phyloP scores from a whole-genome alignment of 2,113 vertebrate species.

The Penelope pileata region DNA sequence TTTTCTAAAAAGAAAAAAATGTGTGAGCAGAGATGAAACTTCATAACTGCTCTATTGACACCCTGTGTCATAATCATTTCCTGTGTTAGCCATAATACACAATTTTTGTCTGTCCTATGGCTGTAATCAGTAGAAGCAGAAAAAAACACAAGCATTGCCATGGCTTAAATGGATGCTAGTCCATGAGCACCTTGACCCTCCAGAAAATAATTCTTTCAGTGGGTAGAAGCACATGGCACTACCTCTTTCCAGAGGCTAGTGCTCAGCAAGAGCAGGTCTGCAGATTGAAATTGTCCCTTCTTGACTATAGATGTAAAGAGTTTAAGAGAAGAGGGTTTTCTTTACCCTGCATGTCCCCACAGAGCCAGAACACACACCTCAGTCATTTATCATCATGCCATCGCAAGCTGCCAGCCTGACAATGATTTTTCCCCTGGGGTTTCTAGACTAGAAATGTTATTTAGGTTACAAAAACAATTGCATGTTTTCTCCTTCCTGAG shows the following conservation, averaged over 20 bases:
- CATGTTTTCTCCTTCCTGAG: slow-evolving; percentile 40
- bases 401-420: slow-evolving; percentile 44
- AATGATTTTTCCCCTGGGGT: slow-evolving; percentile 13
- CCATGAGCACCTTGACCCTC: background rate
- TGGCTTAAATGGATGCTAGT: background rate
- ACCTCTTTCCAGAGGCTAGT: background rate
- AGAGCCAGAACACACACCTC: slow-evolving; percentile 50
- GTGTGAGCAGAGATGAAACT: background rate
- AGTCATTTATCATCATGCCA: slow-evolving; percentile 53
- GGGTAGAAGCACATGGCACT: background rate
- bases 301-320: background rate
- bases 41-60: background rate
- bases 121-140: background rate
- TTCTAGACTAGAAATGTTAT: slow-evolving; percentile 53
- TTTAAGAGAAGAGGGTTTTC: background rate
- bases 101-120: background rate
- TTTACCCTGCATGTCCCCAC: background rate
- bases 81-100: background rate
- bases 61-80: background rate
- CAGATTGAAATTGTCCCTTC: background rate
- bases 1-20: background rate
- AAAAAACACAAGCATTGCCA: background rate
- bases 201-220: background rate
- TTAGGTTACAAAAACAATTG: slow-evolving; percentile 51
- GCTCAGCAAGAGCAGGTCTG: background rate